Conservation (phyloP, 2,113 vertebrate genomes). For the Anolis sagrei region DNA sequence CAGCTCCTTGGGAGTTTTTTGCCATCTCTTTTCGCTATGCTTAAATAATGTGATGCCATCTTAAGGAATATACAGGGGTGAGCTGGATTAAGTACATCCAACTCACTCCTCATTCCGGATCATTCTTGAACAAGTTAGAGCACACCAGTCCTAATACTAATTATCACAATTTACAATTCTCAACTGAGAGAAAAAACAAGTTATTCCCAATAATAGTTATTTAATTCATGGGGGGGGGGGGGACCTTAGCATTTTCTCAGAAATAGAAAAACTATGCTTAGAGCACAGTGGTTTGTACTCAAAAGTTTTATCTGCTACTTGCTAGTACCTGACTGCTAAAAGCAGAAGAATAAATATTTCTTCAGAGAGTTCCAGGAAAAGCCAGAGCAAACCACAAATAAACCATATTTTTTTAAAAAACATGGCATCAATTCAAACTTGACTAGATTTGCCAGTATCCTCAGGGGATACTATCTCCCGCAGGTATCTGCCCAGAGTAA, state of each 20-base stretch:
- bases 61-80: no score
- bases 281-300: background rate
- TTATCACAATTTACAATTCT: background rate
- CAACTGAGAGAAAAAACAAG: background rate
- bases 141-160: background rate
- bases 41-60: background rate
- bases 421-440: constrained; percentile 2
- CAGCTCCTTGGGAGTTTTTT: background rate
- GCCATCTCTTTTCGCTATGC: background rate
- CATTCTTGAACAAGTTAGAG: background rate
- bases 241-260: background rate
- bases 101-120: background rate
- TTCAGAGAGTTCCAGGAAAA: constrained; percentile 4
- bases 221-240: background rate
- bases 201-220: background rate
- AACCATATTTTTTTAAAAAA: constrained; percentile 13
- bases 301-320: background rate
- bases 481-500: constrained; percentile 13
- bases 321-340: background rate
- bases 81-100: background rate
- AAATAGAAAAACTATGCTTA: background rate
- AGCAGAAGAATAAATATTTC: constrained; percentile 8
- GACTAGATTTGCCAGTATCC: constrained; percentile 3
- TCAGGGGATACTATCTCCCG: background rate
- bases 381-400: background rate